Evolutionary conservation across 2,888 invertebrate species (phyloP), one percentile per base, ranked within the genome.

Genomic region (Pachycephus smyrnensis): DNA sequence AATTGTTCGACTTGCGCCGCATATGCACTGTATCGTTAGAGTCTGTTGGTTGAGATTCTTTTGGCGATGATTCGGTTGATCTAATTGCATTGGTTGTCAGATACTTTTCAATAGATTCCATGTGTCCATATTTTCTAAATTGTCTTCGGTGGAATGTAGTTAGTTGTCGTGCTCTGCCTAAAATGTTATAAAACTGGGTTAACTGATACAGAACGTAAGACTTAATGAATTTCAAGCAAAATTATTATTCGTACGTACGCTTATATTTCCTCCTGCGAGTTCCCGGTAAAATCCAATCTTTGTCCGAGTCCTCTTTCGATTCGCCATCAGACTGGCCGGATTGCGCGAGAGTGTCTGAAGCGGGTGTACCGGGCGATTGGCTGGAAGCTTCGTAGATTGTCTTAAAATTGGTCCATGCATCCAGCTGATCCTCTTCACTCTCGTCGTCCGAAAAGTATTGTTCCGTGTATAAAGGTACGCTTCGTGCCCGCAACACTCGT

Each of bases 271-370:
- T 88, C 83, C 89, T 91, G 82, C 91, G 88, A 86, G 89, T 86
- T 84, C 90, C 80, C 75, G 91, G 91, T 86, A 91, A 76, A 79
- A 90, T 87, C 91, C 91, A 91, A 82, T 91, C 91, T 84, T 90
- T 87, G 84, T 91, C 91, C 75, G 91, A 90, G 86, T 91, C 90
- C 86, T 88, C 80, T 74, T 85, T 87, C 73, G 89, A 85, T 69
- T 86, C 77, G 77, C 85, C 83, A 75, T 83, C 85, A 73, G 79
- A 68, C 74, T 84, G 83, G 80, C 84, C 83, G 80, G 75, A 75
- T 81, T 88, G 88, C 74, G 86, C 23, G 80, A 83, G 9, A 87
- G 81, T 36, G 84, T 87, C 74, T 80, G 82, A 30, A 83, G 82
- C 40, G 82, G 88, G 82, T 86, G 87, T 11, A 83, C 82, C 73